These are phyloP conservation scores for Daboia siamensis DNA, from an alignment of 2,113 vertebrate genomes.

Conservation along the genomic window DNA sequence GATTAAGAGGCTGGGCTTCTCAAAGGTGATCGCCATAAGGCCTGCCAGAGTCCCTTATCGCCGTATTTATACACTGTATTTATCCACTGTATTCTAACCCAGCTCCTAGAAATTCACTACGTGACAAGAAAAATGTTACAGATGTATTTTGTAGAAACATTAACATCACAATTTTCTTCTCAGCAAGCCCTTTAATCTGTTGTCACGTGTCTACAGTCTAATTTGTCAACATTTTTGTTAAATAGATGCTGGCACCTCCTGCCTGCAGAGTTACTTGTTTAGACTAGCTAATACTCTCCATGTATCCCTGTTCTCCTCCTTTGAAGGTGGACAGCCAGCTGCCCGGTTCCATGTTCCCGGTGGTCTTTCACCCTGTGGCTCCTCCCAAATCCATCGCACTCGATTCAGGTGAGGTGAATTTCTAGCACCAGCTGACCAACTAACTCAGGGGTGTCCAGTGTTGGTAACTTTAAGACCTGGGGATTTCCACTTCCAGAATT, in stretches of 20 bases:
- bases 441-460: not conserved
- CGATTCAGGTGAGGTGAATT: constrained; percentile 82
- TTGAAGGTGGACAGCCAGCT: constrained; percentile 92
- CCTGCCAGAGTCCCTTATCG: not conserved
- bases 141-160: not conserved
- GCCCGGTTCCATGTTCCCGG: constrained; percentile 89
- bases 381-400: constrained; percentile 93
- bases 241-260: not conserved
- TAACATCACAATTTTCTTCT: not conserved
- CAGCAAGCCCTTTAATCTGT: not conserved
- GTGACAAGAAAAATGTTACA: not conserved
- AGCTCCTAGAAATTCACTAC: not conserved
- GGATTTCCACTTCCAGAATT: no score
- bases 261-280: not conserved
- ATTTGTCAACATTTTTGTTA: not conserved
- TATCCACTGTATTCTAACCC: no score
- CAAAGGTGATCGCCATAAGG: not conserved
- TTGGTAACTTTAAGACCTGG: not conserved
- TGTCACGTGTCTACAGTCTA: not conserved
- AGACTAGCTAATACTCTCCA: not conserved
- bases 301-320: not conserved
- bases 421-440: not conserved
- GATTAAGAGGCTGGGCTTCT: not conserved
- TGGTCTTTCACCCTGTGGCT: constrained; percentile 92
- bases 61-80: not conserved